phyloP scores from a whole-genome alignment of 2,888 invertebrate genomes.

The Macaria notata region DNA sequence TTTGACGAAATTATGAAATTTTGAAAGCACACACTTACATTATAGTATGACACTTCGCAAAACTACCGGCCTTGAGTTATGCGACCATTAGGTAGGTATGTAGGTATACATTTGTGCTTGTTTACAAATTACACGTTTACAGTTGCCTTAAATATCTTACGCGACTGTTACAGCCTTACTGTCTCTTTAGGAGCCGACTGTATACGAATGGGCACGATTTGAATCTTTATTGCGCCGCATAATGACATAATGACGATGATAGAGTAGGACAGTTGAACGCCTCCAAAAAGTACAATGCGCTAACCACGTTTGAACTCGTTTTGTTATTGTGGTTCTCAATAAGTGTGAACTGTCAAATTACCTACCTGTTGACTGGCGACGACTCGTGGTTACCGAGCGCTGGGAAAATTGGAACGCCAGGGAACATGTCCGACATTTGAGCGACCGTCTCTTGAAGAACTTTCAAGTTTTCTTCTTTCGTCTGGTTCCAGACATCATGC shows the following conservation, averaged over 20 bases:
- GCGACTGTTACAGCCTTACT: too few species aligned
- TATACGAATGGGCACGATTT: constrained; percentile 7
- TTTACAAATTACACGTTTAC: too few species aligned
- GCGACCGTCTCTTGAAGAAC: constrained; percentile 92
- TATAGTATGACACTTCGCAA: too few species aligned
- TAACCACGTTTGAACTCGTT: constrained; percentile 6
- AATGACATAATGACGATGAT: constrained; percentile 9
- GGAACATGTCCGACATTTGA: constrained; percentile 94
- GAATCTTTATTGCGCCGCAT: constrained; percentile 8
- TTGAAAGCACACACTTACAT: too few species aligned
- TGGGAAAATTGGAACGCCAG: constrained; percentile 95
- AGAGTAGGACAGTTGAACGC: constrained; percentile 10
- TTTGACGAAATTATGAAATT: too few species aligned
- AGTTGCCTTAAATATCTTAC: too few species aligned
- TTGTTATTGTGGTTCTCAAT: not conserved
- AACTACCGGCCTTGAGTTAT: too few species aligned
- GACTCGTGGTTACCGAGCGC: constrained; percentile 98
- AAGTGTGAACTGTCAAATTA: constrained; percentile 2
- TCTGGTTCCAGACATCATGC: constrained; percentile 98
- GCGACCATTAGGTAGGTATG: too few species aligned
- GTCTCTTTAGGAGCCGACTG: not conserved
- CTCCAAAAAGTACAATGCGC: constrained; percentile 2
- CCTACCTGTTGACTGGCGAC: constrained; percentile 95
- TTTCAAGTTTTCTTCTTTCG: constrained; percentile 92
- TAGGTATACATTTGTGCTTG: too few species aligned